Evolutionary conservation across 2,113 vertebrate species (phyloP), one percentile per base, ranked within the genome.

Genomic region (Nanorana parkeri): DNA sequence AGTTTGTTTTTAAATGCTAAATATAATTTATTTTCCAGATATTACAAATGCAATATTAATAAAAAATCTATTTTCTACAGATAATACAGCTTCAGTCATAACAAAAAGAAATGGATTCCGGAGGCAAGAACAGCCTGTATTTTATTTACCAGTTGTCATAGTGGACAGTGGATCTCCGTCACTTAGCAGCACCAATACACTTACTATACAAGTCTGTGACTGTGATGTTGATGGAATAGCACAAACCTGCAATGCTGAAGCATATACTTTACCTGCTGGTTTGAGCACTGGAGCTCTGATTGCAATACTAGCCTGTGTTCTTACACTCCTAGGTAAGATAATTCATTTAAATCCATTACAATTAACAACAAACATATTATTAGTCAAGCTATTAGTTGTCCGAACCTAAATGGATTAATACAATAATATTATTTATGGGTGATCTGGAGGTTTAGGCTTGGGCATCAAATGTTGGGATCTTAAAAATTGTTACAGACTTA

Each of bases 181-280:
- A 0, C 92, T 98, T 23, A 99, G 97, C 88, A 98, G 97, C 90
- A 99, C 96, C 51, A 98, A 98, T 84, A 99, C 96, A 0, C 95
- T 99, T 13, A 95, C 95, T 0, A 96, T 99, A 84, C 93, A 94
- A 0, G 97, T 99, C 67, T 99, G 97, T 21, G 95, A 97, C 60
- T 99, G 97, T 5, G 95, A 96, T 47, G 86, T 90, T 0, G 94
- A 97, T 0, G 95, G 96, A 0, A 83, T 93, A n/a, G 94, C 96
- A 61, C 91, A 95, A 87, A 95, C 96, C 0, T 99, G 97, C 78
- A 97, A 96, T 5, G 95, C 96, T 0, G 95, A 97, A 87, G 96
- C 97, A 10, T 97, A 96, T 17, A 92, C 95, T 0, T 85, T 95
- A 8, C 93, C 97, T 0, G 95, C 96, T 0, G 97, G 97, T 60